Base-by-base conservation (phyloP, 2,888 invertebrate genomes). In the Zaprionus bogoriensis region DNA sequence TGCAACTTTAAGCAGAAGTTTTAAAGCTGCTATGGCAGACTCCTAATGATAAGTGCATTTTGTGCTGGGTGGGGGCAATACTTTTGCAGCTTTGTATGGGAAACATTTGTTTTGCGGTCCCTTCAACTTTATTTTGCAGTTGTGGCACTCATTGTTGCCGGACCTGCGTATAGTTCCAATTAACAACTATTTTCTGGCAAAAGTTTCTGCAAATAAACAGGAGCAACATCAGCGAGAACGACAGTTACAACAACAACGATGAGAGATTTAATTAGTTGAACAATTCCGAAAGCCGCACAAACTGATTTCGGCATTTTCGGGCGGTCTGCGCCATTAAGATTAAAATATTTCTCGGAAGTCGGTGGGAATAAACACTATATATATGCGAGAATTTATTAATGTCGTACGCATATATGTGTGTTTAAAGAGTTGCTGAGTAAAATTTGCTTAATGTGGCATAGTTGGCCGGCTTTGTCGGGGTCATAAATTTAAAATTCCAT, bases 221-320 rank as follows among this genome's bases (percentile, higher is more conserved):
- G 36, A 42, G 27, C 48, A 51, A 9, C 25, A 23, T 17, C 25
- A 46, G 12, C 12, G 14, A 30, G 28, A 59, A 30, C 41, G 67
- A 45, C 7, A 36, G 32, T 48, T 41, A 45, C 44, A 45, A 42
- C 42, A 48, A 45, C 52, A 59, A 77, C 62, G 48, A 61, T 74
- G 81, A 62, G 81, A 71, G n/a, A n/a, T n/a, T n/a, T 84, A 77
- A 79, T 79, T 81, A 81, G 75, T 63, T 7, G 50, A 78, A 72
- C 70, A 74, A 53, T 67, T 70, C 38, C 62, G 51, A 60, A 61
- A 77, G 69, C 85, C 79, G 48, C 82, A 84, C 45, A 66, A 78
- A 69, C 69, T 71, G 72, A 78, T 81, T 79, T 74, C 22, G 63
- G 67, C n/a, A n/a, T n/a, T n/a, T n/a, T n/a, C n/a, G n/a, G n/a